These are phyloP conservation scores for Phoxinus phoxinus DNA, from an alignment of 2,113 vertebrate species.

Conservation along the genomic window DNA sequence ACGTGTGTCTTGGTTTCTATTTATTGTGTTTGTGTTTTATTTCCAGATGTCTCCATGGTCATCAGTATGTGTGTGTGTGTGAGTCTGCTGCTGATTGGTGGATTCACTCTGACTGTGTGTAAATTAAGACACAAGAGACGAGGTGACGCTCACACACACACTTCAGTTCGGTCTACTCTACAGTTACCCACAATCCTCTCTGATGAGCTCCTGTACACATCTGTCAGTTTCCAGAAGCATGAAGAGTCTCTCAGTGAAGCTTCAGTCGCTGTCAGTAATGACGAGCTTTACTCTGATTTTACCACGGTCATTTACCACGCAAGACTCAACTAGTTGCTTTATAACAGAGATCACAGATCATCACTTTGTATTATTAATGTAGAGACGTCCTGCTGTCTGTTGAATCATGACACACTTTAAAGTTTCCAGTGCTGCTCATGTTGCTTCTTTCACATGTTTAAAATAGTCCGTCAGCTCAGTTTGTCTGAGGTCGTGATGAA, in stretches of 20 bases:
- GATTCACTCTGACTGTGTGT: no score
- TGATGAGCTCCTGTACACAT: neutral
- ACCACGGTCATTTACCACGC: neutral
- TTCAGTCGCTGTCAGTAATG: neutral
- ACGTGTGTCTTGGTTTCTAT: no score
- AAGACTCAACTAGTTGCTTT: neutral
- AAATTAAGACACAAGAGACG: no score
- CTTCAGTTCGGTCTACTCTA: no score
- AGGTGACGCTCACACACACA: no score
- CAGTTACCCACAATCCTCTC: slow-evolving; percentile 2
- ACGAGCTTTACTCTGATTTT: neutral
- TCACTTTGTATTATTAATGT: neutral
- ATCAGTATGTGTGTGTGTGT: no score
- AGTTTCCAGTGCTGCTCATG: neutral
- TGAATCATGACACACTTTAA: neutral
- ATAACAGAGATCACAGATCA: neutral
- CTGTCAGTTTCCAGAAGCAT: neutral
- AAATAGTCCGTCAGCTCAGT: neutral
- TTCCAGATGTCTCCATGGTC: no score
- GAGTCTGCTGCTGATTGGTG: no score
- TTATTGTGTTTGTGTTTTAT: no score
- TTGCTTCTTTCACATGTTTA: neutral
- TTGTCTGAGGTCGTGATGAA: neutral
- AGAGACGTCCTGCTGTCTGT: neutral
- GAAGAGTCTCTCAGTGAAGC: neutral